These are phyloP conservation scores for Neoitamus cyanurus DNA, from an alignment of 2,888 invertebrate genomes.

Conservation along the genomic window DNA sequence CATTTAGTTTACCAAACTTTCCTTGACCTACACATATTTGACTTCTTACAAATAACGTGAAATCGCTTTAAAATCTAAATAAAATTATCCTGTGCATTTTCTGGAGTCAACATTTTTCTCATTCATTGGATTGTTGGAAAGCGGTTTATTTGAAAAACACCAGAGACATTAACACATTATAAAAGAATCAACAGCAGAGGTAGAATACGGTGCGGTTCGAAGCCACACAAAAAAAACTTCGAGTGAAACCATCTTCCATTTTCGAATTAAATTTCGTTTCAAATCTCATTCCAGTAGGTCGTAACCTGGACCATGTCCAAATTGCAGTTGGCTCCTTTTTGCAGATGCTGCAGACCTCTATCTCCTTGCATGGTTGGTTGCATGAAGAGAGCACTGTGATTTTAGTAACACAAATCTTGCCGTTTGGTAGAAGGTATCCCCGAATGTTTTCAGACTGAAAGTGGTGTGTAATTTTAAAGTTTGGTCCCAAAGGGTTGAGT, in stretches of 20 bases:
- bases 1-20: too few relatives aligned
- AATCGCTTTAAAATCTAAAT: too few relatives aligned
- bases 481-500: background rate
- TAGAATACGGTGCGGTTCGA: background rate
- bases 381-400: background rate
- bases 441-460: background rate
- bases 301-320: background rate
- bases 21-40: too few relatives aligned
- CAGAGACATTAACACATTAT: background rate
- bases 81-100: too few relatives aligned
- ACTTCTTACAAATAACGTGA: too few relatives aligned
- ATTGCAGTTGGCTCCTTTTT: background rate
- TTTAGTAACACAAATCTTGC: background rate
- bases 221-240: background rate
- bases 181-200: background rate
- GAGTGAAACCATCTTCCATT: background rate
- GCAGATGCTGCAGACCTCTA: background rate
- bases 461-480: background rate
- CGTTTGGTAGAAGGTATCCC: background rate
- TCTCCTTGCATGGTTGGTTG: background rate
- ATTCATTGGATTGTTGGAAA: too few relatives aligned
- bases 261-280: background rate
- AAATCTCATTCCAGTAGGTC: background rate
- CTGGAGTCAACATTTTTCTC: too few relatives aligned
- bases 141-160: background rate